Evolutionary conservation across 2,113 vertebrate species (phyloP).

Genomic region (Telmatochromis sp.): DNA sequence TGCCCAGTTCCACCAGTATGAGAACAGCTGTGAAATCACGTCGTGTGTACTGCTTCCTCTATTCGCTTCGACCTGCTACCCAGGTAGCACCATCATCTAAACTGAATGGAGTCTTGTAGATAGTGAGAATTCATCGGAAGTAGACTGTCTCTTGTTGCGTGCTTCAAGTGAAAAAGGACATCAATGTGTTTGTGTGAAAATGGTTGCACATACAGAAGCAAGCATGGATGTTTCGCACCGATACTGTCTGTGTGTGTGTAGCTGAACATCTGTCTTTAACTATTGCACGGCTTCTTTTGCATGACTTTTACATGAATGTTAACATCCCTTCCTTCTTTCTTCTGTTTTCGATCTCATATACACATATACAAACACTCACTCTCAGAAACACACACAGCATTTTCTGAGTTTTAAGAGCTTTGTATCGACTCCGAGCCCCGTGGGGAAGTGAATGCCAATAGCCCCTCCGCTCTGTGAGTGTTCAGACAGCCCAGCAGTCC

Average conservation of each 20-base stretch:
- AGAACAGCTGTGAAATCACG: neutral
- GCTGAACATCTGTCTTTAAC: neutral
- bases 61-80: neutral
- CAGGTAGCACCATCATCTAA: neutral
- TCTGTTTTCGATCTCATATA: neutral
- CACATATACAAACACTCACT: neutral
- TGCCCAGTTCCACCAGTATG: neutral
- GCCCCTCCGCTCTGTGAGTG: slow-evolving; percentile 30
- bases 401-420: slow-evolving; percentile 43
- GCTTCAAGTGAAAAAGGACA: neutral
- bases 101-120: neutral
- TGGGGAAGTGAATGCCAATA: slow-evolving; percentile 45
- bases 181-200: neutral
- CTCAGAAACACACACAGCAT: neutral
- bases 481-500: slow-evolving; percentile 43
- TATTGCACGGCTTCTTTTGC: neutral
- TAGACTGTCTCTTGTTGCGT: neutral
- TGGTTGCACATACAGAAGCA: neutral
- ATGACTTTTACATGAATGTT: neutral
- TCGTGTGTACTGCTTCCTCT: neutral
- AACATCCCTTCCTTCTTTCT: neutral
- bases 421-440: slow-evolving; percentile 49
- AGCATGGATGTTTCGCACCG: neutral
- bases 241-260: neutral
- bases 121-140: neutral